These are phyloP conservation scores for Ceratoteleas bidentatus DNA, from an alignment of 1,140 invertebrate genomes.

Conservation along the genomic window DNA sequence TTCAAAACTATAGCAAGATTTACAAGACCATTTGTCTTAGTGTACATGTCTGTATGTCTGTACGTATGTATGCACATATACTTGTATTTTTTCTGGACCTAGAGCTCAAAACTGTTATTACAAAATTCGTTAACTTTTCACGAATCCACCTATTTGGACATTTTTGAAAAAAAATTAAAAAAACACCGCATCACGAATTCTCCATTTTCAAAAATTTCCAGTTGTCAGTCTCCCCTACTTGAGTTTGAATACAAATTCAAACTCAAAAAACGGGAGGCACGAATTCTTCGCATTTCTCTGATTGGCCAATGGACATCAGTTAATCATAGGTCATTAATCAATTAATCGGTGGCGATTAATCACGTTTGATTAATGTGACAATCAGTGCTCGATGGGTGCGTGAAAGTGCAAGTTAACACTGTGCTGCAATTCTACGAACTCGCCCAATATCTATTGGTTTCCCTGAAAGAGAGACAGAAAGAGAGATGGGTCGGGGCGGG, in stretches of 20 bases:
- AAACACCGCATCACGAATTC: background rate
- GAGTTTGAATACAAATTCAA: constrained; percentile 24
- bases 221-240: background rate
- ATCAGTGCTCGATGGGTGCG: too few relatives aligned
- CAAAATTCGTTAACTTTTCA: too few relatives aligned
- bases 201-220: background rate
- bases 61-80: too few relatives aligned
- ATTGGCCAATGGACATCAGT: constrained; percentile 35
- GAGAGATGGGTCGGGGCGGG: background rate
- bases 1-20: too few relatives aligned
- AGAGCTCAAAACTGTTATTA: too few relatives aligned
- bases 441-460: background rate
- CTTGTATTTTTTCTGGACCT: too few relatives aligned
- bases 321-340: background rate
- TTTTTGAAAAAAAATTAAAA: too few relatives aligned
- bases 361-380: too few relatives aligned
- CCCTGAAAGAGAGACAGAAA: background rate
- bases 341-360: background rate
- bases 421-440: constrained; percentile 1
- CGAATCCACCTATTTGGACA: too few relatives aligned
- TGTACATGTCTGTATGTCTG: too few relatives aligned
- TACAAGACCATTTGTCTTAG: too few relatives aligned
- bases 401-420: constrained; percentile 3
- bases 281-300: constrained; percentile 13
- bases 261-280: background rate